These are phyloP conservation scores for Trinectes maculatus DNA, from an alignment of 2,113 vertebrate genomes.

Conservation along the genomic window DNA sequence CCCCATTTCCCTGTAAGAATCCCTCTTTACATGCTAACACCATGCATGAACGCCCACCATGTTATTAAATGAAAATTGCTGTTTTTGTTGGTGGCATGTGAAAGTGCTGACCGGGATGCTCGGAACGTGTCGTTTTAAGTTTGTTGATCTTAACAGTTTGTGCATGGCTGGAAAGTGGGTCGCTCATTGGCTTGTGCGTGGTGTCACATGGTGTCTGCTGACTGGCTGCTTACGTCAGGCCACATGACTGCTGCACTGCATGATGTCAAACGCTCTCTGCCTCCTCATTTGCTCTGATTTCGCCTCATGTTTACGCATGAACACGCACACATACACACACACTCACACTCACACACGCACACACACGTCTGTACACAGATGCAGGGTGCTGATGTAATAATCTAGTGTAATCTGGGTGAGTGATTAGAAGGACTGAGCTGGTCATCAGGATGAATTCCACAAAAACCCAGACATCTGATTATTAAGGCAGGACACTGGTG, in stretches of 20 bases:
- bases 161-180: constrained; percentile 46
- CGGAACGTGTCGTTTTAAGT: constrained; percentile 6
- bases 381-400: constrained; percentile 61
- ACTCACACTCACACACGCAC: constrained; percentile 12
- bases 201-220: constrained; percentile 42
- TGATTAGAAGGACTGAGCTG: constrained; percentile 65
- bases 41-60: constrained; percentile 57
- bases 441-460: constrained; percentile 61
- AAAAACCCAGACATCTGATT: constrained; percentile 56
- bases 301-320: constrained; percentile 58
- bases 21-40: constrained; percentile 4
- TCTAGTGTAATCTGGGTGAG: constrained; percentile 68
- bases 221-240: constrained; percentile 44
- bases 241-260: constrained; percentile 71
- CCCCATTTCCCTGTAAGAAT: constrained; percentile 10
- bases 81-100: constrained; percentile 7
- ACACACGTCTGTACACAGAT: constrained; percentile 29
- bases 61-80: constrained; percentile 32
- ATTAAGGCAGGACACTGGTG: constrained; percentile 1
- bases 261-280: constrained; percentile 67
- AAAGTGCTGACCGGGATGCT: background rate
- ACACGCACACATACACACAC: constrained; percentile 26
- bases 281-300: constrained; percentile 60
- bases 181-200: constrained; percentile 40
- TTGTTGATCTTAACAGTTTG: constrained; percentile 22